Evolutionary conservation across 1,140 invertebrate genomes (phyloP), one percentile per base, ranked within the genome.

Genomic region (Spodoptera frugiperda): DNA sequence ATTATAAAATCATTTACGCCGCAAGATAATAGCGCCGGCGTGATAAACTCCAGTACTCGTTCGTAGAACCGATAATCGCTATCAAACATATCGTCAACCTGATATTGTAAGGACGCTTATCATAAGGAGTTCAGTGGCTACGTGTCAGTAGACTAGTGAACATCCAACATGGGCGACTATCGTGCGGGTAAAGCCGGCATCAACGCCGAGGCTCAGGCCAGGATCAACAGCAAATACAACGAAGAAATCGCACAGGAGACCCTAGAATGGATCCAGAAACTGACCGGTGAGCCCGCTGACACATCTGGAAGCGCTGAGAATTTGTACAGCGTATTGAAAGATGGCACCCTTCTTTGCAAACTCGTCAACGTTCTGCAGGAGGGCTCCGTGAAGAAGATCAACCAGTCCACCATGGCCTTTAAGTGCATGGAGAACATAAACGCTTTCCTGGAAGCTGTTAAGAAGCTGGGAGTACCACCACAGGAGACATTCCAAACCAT

Each of bases 361-460:
- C 92, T 98, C 83, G 97, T 97, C 9, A 98, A 99, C 88, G 93
- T 95, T 19, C 95, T 99, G 63, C 95, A 98, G 88, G 95, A 97
- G 9, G 97, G 97, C 6, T 96, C 96, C 17, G 96, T 99, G 9
- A 98, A 98, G 94, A 99, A 98, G 94, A 96, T 99, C 83, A 98
- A 98, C 90, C 96, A 96, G 82, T 97, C 96, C 21, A 95, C 95
- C 78, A 98, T 98, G 96, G 98, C 98, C 1, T 99, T 99, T 94
- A 99, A 99, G 88, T 99, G 98, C 91, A 99, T 99, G 99, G 99
- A 99, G 94, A 99, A 99, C 91, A 99, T 99, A 81, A 99, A 99
- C 85, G 96, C 96, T 14, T 99, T 99, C 94, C 95, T 99, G 63
- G 97, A 97, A 84, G 97, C 96, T 19, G 98, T 97, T 14, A 97